Conservation (phyloP, 2,113 vertebrate genomes). For the Syngnathus typhle region DNA sequence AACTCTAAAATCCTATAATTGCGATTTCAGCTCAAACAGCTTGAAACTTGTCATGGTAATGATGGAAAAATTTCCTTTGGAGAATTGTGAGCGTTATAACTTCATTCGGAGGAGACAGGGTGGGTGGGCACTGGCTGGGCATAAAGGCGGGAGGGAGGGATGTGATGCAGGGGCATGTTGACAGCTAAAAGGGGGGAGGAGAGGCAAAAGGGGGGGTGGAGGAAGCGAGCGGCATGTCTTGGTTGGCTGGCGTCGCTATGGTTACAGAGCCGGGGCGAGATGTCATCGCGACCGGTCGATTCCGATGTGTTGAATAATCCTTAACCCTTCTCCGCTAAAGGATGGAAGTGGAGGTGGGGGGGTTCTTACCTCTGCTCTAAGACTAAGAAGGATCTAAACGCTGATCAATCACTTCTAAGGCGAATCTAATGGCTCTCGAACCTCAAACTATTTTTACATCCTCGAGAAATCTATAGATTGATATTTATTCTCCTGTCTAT, state of each 20-base stretch:
- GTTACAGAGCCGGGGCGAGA: constrained; percentile 67
- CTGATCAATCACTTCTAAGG: background rate
- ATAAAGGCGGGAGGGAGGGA: constrained; percentile 32
- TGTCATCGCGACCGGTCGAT: constrained; percentile 72
- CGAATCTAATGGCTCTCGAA: background rate
- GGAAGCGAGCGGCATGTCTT: constrained; percentile 56
- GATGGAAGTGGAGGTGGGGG: constrained; percentile 21
- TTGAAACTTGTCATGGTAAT: constrained; percentile 5
- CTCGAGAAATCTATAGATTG: background rate
- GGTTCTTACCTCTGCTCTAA: background rate
- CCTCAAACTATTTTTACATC: background rate
- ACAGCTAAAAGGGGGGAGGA: constrained; percentile 40
- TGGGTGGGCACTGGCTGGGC: constrained; percentile 31
- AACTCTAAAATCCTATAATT: background rate
- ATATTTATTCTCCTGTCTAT: constrained; percentile 45
- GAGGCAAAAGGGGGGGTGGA: background rate
- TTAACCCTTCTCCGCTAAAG: constrained; percentile 43
- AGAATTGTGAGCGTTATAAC: background rate
- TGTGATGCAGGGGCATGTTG: constrained; percentile 35
- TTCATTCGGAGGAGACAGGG: constrained; percentile 14
- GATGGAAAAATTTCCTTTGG: constrained; percentile 9
- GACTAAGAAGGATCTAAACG: background rate
- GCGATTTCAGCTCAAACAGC: background rate
- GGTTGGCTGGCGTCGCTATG: constrained; percentile 71
- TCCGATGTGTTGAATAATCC: constrained; percentile 56